phyloP scores from a whole-genome alignment of 1,140 invertebrate species.

The Aphaenogaster floridana region DNA sequence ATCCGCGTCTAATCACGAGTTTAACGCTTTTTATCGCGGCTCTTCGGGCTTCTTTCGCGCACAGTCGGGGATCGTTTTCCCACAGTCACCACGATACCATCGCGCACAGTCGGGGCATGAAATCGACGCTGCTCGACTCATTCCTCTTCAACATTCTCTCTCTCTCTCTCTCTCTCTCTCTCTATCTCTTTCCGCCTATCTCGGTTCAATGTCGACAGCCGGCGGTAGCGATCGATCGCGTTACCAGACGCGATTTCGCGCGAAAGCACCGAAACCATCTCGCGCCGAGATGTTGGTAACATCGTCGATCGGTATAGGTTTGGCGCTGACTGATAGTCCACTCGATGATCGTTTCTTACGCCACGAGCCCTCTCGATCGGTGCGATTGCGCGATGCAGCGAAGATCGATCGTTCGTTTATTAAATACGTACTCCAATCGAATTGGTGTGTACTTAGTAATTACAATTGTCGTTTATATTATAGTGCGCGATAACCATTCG shows the following conservation, averaged over 20 bases:
- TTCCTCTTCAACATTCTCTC: conserved; percentile 63
- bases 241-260: conserved; percentile 80
- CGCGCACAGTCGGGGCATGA: conserved; percentile 51
- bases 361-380: not conserved
- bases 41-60: conserved; percentile 68
- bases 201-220: conserved; percentile 58
- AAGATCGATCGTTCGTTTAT: conserved; percentile 49
- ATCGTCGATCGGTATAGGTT: conserved; percentile 23
- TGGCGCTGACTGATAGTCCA: conserved; percentile 28
- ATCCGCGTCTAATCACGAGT: conserved; percentile 83
- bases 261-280: conserved; percentile 63
- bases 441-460: conserved; percentile 45
- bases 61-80: conserved; percentile 81
- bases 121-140: conserved; percentile 72
- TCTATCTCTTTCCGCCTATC: not conserved
- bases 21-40: conserved; percentile 83
- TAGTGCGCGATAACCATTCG: conserved; percentile 19
- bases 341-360: conserved; percentile 22
- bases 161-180: conserved; percentile 36
- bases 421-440: conserved; percentile 54
- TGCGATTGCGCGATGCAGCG: not conserved
- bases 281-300: conserved; percentile 8
- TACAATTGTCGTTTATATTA: conserved; percentile 55
- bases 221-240: conserved; percentile 74
- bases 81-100: conserved; percentile 78